phyloP scores from a whole-genome alignment of 2,888 invertebrate genomes.

The Drosophila falleni region DNA sequence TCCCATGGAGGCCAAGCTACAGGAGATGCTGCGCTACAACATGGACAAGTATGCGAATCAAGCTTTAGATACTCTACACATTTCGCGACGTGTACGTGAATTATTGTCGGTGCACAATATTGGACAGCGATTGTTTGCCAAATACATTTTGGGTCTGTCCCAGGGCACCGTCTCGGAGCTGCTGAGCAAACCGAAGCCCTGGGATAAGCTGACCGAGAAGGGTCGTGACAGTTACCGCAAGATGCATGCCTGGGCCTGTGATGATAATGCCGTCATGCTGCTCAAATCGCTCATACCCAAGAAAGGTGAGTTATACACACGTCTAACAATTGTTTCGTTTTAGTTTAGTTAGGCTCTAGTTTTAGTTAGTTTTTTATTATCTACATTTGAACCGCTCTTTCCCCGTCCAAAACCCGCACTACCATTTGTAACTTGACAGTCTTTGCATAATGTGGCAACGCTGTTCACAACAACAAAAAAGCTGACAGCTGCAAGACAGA shows the following conservation, averaged over 20 bases:
- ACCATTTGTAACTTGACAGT: not conserved
- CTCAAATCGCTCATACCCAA: conserved; percentile 99
- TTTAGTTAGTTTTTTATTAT: conserved; percentile 11
- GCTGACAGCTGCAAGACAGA: conserved; percentile 13
- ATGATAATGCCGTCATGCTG: conserved; percentile 98
- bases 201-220: conserved; percentile 99
- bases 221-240: conserved; percentile 99
- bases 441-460: not conserved
- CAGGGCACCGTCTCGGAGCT: conserved; percentile 99
- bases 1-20: conserved; percentile 96
- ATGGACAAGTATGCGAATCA: conserved; percentile 98
- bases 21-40: conserved; percentile 97
- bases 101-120: conserved; percentile 98
- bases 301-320: conserved; percentile 91
- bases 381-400: no score
- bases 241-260: conserved; percentile 99
- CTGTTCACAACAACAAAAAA: not conserved
- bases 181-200: conserved; percentile 99
- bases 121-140: conserved; percentile 99
- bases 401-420: no score
- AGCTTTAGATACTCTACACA: conserved; percentile 97
- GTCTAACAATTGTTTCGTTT: not conserved
- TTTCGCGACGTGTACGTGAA: conserved; percentile 96
- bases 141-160: conserved; percentile 97
- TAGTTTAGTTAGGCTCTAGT: conserved; percentile 19